Evolutionary conservation across 1,140 invertebrate species (phyloP), one percentile per base, ranked within the genome.

Genomic region (Hycleus cichorii): DNA sequence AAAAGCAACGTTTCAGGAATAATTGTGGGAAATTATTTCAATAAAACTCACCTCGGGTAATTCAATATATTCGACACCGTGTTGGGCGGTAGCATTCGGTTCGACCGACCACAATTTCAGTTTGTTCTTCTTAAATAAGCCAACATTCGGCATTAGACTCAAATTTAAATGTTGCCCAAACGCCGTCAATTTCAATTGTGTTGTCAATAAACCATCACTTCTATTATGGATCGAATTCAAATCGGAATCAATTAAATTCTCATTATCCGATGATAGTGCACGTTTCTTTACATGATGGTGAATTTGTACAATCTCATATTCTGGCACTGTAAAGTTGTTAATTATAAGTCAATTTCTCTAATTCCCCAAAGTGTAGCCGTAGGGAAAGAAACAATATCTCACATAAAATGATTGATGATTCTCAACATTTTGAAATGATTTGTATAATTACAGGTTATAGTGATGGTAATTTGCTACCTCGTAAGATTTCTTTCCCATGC

Each of bases 51-150:
- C 86, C 77, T 85, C 76, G 50, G 76, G 76, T 64, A 89, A 78
- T 74, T 89, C 85, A 65, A 89, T 79, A 65, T 89, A 87, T 63
- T 85, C 81, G n/a, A 90, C 78, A 49, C 87, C 87, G 69, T 88
- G 84, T 27, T 81, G 85, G 66, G 84, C 39, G 74, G 85, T 75
- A 75, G 81, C 65, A 80, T 84, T 74, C 73, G 80, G 75, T 81
- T 89, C 69, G 45, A 87, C 87, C 39, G 80, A 83, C 82, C 86
- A 91, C 78, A 93, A 83, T 67, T 86, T 86, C 67, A 93, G 73
- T 42, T 81, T 79, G 43, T 83, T 80, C 60, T 84, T 83, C 72
- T 87, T 85, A 62, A 85, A 79, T 42, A 91, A 74, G 27, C 86
- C 83, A 59, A 86, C 78, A 44, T 88, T 90, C 44, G 81, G 83